Evolutionary conservation across 1,140 invertebrate genomes (phyloP).

Genomic region (Drosophila kepulauana): DNA sequence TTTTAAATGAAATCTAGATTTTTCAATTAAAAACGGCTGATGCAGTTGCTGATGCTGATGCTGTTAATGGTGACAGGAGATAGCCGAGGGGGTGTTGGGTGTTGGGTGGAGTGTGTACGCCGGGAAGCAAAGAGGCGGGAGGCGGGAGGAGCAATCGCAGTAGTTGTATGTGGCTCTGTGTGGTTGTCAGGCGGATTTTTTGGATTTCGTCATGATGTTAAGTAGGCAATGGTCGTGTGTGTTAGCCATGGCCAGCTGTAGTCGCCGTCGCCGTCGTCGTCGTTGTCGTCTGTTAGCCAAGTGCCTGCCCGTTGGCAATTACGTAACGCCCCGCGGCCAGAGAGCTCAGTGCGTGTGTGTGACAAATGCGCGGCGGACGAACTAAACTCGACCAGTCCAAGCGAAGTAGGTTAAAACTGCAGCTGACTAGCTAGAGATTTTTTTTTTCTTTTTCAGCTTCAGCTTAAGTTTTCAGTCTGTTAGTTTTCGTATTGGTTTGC

Average conservation of each 20-base stretch:
- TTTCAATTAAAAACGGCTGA: slow-evolving; percentile 50
- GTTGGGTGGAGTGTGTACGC: neutral
- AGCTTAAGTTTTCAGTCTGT: slow-evolving; percentile 34
- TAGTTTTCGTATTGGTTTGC: slow-evolving; percentile 56
- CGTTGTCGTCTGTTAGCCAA: slow-evolving; percentile 37
- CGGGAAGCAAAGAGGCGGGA: neutral
- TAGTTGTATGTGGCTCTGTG: slow-evolving; percentile 4
- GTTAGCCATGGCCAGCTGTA: slow-evolving; percentile 48
- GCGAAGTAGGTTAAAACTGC: slow-evolving; percentile 62
- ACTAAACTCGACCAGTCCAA: slow-evolving; percentile 52
- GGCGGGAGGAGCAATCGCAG: neutral
- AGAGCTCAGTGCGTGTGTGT: slow-evolving; percentile 48
- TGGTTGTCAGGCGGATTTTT: slow-evolving; percentile 43
- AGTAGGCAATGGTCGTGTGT: slow-evolving; percentile 48
- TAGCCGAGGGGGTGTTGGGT: neutral
- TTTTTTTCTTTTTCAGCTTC: neutral
- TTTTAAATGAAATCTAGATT: slow-evolving; percentile 52
- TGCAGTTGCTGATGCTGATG: slow-evolving; percentile 23
- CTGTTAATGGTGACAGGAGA: slow-evolving; percentile 1
- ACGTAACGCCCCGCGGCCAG: slow-evolving; percentile 48
- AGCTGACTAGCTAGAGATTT: slow-evolving; percentile 34
- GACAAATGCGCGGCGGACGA: slow-evolving; percentile 52
- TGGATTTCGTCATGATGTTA: slow-evolving; percentile 53
- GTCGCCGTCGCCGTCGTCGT: slow-evolving; percentile 5
- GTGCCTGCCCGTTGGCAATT: slow-evolving; percentile 54